phyloP scores from a whole-genome alignment of 2,888 invertebrate genomes.

The Orthosia gothica region DNA sequence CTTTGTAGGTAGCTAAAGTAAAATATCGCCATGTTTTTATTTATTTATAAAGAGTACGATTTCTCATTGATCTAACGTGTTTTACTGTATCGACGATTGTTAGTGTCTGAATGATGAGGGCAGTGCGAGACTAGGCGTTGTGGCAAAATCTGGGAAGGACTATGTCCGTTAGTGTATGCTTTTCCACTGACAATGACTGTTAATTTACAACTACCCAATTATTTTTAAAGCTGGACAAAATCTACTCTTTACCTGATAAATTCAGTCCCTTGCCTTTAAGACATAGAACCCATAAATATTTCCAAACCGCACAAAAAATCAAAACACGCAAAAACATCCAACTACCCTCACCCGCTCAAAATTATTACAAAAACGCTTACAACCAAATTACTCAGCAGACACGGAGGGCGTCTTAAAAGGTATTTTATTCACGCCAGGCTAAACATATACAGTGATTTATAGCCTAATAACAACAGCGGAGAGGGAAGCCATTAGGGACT shows the following conservation, averaged over 20 bases:
- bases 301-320: slow-evolving; percentile 3
- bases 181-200: no score
- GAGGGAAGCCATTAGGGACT: slow-evolving; percentile 73
- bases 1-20: no score
- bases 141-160: no score
- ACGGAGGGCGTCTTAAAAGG: slow-evolving; percentile 62
- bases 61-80: no score
- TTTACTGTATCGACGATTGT: neutral
- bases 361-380: slow-evolving; percentile 63
- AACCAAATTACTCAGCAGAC: slow-evolving; percentile 63
- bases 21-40: no score
- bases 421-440: slow-evolving; percentile 67
- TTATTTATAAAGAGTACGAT: no score
- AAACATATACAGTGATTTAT: slow-evolving; percentile 79
- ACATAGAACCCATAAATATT: neutral
- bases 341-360: slow-evolving; percentile 43
- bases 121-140: no score
- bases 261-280: neutral
- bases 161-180: no score
- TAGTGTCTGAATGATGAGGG: no score
- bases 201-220: no score
- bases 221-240: no score
- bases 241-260: neutral
- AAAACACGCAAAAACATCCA: slow-evolving; percentile 7
- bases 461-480: slow-evolving; percentile 75